Conservation (phyloP, 2,797 vertebrate species). For the Sardinella longiceps region DNA sequence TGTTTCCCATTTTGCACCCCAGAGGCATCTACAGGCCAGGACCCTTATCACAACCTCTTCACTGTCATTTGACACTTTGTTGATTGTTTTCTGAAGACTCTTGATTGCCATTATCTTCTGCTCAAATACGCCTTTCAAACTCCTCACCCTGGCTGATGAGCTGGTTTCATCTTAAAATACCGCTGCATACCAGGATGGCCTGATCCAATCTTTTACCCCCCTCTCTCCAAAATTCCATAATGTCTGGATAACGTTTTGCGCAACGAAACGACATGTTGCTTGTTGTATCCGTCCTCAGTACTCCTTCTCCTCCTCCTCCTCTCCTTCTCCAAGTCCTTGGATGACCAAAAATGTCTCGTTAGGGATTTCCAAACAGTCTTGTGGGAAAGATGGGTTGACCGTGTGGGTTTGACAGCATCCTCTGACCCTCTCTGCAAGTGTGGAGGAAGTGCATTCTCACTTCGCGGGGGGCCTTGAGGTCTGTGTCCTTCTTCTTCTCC, state of each 20-base stretch:
- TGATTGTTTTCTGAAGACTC: background rate
- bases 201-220: background rate
- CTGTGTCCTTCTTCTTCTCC: background rate
- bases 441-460: conserved; percentile 35
- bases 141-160: background rate
- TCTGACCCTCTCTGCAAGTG: conserved; percentile 44
- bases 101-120: conserved; percentile 12
- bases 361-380: conserved; percentile 36
- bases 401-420: conserved; percentile 16
- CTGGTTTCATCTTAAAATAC: background rate
- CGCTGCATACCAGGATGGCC: background rate
- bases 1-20: background rate
- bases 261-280: background rate
- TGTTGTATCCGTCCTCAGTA: background rate
- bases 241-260: background rate
- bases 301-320: background rate
- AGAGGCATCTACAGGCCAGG: background rate
- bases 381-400: conserved; percentile 55
- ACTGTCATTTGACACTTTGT: background rate
- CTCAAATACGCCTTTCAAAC: background rate
- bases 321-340: conserved; percentile 39
- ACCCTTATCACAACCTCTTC: background rate
- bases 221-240: background rate
- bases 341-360: conserved; percentile 47
- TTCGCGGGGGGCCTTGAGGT: conserved; percentile 2